Base-by-base conservation (phyloP, 2,113 vertebrate genomes). In the Panthera tigris region DNA sequence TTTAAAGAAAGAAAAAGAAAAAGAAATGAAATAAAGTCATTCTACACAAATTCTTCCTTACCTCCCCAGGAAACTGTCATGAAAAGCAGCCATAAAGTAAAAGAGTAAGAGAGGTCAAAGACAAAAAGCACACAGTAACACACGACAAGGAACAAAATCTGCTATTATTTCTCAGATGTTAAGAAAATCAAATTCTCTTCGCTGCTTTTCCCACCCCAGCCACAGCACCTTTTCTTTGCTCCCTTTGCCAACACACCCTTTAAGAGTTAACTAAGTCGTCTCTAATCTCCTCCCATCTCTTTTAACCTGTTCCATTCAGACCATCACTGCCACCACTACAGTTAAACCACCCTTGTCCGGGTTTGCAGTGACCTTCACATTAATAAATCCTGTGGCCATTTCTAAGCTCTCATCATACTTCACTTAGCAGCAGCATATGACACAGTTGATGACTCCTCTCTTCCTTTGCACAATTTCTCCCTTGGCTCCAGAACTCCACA, bases 81-180 rank as follows among this genome's bases (percentile, higher is more conserved):
- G 57, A 91, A 91, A 93, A 95, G 36, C 36, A 66, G 21, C 15
- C 74, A 93, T 86, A 92, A 90, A 52, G 68, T 93, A 63, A 78
- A 86, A 90, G 13, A 92, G 57, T 63, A 50, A 92, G 41, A 76
- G 76, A 61, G 29, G 65, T 41, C 74, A 89, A 89, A 90, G 52
- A 85, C 14, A 31, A 80, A 55, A 95, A 80, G 19, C 21, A 96
- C 83, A 89, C 21, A 36, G 6, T 50, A 81, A 69, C 50, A 65
- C 69, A 85, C 52, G 61, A 65, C 33, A 81, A 85, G 16, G 23
- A 52, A 81, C 0, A 8, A 89, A 94, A 76, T 18, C 55, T 73
- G 21, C 48, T 39, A 33, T 55, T 78, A 79, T 86, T 96, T 93
- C 48, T 86, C 55, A 21, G 57, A 55, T 14, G 10, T 55, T 86